Base-by-base conservation (phyloP, 1,140 invertebrate genomes). In the Scaptodrosophila lebanonensis region DNA sequence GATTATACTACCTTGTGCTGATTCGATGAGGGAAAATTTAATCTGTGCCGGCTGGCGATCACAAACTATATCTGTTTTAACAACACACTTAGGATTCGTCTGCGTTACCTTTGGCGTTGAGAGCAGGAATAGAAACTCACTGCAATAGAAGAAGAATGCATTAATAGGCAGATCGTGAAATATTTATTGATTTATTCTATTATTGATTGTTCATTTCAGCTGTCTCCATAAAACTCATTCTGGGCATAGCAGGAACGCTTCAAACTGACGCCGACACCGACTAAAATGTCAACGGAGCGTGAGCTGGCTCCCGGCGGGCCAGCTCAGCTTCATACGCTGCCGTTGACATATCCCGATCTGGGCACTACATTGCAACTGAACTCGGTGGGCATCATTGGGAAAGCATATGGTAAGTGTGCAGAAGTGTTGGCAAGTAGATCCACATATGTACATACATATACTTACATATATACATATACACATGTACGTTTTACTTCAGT, bases 1-100 rank as follows among this genome's bases (percentile, higher is more conserved):
- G 6, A 13, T 15, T 45, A 15, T 22, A 40, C 75, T 73, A 90
- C 89, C 89, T 86, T 88, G 86, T 4, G 88, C 87, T 27, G 87
- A 76, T 44, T 89, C 89, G 9, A 88, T 79, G 36, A 90, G 64
- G n/a, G 85, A 71, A 39, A 90, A 87, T 61, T 88, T 90, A 15
- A 97, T 86, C 45, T 88, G 86, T 12, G 95, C 93, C 43, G 94
- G 92, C 66, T 91, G 91, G 57, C 93, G 88, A 87, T 96, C 92
- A 87, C 93, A 94, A 0, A 94, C 89, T 57, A 97, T 88, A 64
- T 93, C 90, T n/a, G 94, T 91, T 89, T 93, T 95, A 27, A 97
- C 75, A 16, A 88, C 57, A 85, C 93, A 95, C 61, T 90, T 90
- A 20, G 91, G 89, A 89, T 96, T 96, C 27, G 93, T 95, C 48